Evolutionary conservation across 2,797 vertebrate species (phyloP).

Genomic region (Hybognathus amarus): DNA sequence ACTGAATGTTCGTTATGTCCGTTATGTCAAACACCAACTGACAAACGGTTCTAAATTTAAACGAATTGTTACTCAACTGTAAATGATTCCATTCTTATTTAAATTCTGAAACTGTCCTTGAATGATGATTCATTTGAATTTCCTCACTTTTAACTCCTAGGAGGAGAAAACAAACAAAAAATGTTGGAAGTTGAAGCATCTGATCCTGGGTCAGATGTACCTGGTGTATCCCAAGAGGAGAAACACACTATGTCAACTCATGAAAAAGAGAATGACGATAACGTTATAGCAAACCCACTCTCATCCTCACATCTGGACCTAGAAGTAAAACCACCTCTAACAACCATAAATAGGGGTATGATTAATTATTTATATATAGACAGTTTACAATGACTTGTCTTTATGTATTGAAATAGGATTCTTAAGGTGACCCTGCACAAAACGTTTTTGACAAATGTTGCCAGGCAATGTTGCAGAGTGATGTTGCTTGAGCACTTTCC

Average conservation of each 20-base stretch:
- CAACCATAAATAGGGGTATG: constrained; percentile 46
- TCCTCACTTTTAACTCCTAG: background rate
- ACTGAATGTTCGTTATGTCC: constrained; percentile 9
- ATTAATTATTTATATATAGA: background rate
- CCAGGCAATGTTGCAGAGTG: no score
- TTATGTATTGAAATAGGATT: background rate
- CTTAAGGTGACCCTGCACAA: background rate
- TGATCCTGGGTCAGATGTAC: constrained; percentile 30
- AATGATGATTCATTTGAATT: background rate
- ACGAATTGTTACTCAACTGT: background rate
- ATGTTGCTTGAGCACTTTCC: no score
- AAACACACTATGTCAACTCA: background rate
- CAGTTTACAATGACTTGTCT: background rate
- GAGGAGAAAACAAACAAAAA: background rate
- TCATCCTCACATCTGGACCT: constrained; percentile 6
- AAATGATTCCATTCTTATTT: background rate
- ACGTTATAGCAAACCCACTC: constrained; percentile 28
- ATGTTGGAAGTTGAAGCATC: constrained; percentile 37
- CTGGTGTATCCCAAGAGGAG: constrained; percentile 17
- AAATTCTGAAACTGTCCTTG: background rate
- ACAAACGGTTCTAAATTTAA: background rate
- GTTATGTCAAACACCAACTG: background rate
- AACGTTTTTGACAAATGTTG: no score
- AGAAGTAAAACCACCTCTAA: constrained; percentile 60
- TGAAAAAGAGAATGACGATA: constrained; percentile 35